Base-by-base conservation (phyloP, 53 echinoderm and acorn worm species). In the Echinometra lucunter region DNA sequence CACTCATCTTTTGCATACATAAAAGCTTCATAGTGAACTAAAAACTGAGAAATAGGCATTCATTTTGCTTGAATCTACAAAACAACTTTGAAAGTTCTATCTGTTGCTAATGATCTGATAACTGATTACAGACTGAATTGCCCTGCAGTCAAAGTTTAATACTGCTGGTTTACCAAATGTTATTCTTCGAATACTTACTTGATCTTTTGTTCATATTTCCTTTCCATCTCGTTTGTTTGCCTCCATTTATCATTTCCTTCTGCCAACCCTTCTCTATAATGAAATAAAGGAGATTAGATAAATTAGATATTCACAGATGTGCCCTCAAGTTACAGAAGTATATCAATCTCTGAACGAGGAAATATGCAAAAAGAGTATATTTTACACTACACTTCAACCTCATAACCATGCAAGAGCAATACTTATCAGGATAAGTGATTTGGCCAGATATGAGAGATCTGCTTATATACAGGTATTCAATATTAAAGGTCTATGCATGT, bases 241-340 rank as follows among this genome's bases (percentile, higher is more conserved):
- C 95, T 97, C 91, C 98, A 95, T 74, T 94, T 95, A 27, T 97
- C 96, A 57, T 93, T 96, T 0, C 95, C 95, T 45, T 98, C 97
- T 9, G 55, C 82, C 57, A 87, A 74, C 10, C 44, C 49, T 28
- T 96, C 96, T 80, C 97, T 97, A 91, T 45, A 57, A 30, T 67
- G 74, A 27, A 93, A 58, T 38, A 89, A 56, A 95, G 15, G 34
- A 90, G 37, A 90, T 40, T 17, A 38, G 4, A 90, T 1, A 57
- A 88, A 30, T 1, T 23, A 19, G 81, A 5, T 42, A 42, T 42
- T 19, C 42, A 4, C 7, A 1, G 8, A 23, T 12, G 16, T 8
- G 21, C 21, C 17, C 0, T 63, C 4, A 4, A n/a, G n/a, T n/a
- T n/a, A n/a, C n/a, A n/a, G n/a, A 53, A 53, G 4, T 53, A 4